Base-by-base conservation (phyloP, 2,888 invertebrate species). In the Agrochola circellaris region DNA sequence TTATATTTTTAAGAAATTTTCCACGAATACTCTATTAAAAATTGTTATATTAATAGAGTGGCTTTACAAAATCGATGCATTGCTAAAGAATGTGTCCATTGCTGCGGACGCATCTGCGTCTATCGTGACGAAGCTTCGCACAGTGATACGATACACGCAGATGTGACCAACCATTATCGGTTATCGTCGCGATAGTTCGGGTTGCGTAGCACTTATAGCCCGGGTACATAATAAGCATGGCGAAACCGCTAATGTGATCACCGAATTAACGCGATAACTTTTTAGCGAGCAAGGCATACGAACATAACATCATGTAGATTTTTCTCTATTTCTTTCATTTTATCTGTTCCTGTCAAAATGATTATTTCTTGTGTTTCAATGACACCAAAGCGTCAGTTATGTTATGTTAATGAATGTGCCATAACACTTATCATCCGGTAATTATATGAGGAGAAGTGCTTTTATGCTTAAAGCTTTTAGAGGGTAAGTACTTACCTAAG, bases 391-490 rank as follows among this genome's bases (percentile, higher is more conserved):
- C 8, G 5, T 30, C 23, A 7, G 13, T 38, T 58, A 65, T 48
- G 38, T 38, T 48, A 23, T 23, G 23, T 26, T 51, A 11, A 34
- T 42, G n/a, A 38, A 38, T 26, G 34, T 38, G 23, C 17, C 26
- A 9, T 30, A 48, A 30, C n/a, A 56, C 2, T 65, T 65, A 30
- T 11, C 26, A 42, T 60, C 20, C 8, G 20, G 5, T 75, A 34
- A 76, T 42, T 51, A 30, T 20, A 30, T 51, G 23, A 26, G 1
- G 13, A 48, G 23, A 68, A 45, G 23, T 42, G 26, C 17, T 77
- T 45, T 62, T 45, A 62, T 68, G 62, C 7, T 54, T 54, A 38
- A 67, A 62, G 26, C 34, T 77, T 68, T 56, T 23, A 62, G 26
- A 77, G 34, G 77, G 17, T 65, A 75, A n/a, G 38, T 26, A 56